phyloP scores from a whole-genome alignment of 2,797 vertebrate species.

The Aplochiton taeniatus region DNA sequence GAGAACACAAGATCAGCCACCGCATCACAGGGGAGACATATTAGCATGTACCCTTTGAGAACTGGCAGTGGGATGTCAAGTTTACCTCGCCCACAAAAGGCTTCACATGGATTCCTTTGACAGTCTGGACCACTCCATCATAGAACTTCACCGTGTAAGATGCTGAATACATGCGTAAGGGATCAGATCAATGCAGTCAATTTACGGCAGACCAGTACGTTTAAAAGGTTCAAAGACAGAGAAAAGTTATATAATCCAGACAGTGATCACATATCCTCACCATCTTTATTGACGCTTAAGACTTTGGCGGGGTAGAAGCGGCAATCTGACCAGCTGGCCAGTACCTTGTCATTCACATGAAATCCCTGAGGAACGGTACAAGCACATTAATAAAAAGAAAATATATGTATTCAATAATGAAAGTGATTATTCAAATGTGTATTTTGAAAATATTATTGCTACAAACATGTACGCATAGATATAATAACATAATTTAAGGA shows the following conservation, averaged over 20 bases:
- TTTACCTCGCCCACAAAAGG: slow-evolving; percentile 90
- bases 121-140: slow-evolving; percentile 94
- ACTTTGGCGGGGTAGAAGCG: slow-evolving; percentile 95
- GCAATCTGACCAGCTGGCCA: slow-evolving; percentile 96
- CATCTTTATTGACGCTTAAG: slow-evolving; percentile 91
- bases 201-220: no score
- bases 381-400: slow-evolving; percentile 7
- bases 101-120: slow-evolving; percentile 97
- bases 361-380: slow-evolving; percentile 70
- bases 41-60: no score
- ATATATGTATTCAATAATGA: no score
- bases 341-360: slow-evolving; percentile 89
- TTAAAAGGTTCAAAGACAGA: neutral
- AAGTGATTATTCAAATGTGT: no score
- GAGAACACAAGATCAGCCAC: neutral
- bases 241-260: neutral
- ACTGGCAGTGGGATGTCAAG: neutral
- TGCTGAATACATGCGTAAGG: slow-evolving; percentile 65
- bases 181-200: neutral
- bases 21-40: slow-evolving; percentile 1
- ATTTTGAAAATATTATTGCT: no score
- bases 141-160: slow-evolving; percentile 98
- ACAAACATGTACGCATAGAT: no score
- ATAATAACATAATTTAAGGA: no score
- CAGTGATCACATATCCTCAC: slow-evolving; percentile 64